Percentiles rank a stretch among this genome's conserved stretches.
Conservation (phyloP, 2,797 vertebrate genomes). For the Ptychobarbus kaznakovi region DNA sequence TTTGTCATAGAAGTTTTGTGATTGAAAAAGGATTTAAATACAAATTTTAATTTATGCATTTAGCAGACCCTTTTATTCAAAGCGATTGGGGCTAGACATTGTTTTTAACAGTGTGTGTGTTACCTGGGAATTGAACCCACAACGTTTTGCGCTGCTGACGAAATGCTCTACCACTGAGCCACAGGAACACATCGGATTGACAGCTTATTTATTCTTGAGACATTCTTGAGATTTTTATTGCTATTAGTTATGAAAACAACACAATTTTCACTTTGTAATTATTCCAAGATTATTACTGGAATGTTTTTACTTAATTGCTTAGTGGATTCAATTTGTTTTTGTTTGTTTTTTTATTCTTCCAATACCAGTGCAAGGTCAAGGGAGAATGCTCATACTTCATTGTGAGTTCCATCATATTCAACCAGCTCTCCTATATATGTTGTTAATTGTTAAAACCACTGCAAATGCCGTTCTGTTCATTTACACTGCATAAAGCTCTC, state of each 20-base stretch:
- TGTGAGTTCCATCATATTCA: constrained; percentile 9
- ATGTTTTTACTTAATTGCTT: not conserved
- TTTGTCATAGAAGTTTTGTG: not conserved
- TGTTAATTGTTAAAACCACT: not conserved
- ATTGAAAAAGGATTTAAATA: not conserved
- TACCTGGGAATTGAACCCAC: too few species aligned
- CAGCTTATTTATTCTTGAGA: not conserved
- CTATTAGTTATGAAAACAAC: not conserved
- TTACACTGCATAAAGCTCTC: not conserved
- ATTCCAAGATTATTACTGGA: not conserved
- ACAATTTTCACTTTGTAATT: not conserved
- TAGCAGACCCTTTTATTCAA: too few species aligned
- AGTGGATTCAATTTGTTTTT: not conserved
- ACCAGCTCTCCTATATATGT: not conserved
- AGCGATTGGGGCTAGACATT: too few species aligned
- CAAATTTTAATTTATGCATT: too few species aligned
- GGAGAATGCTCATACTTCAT: not conserved
- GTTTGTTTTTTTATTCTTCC: not conserved
- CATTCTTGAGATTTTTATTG: not conserved
- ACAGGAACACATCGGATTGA: not conserved
- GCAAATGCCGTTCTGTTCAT: constrained; percentile 4
- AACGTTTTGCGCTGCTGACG: too few species aligned
- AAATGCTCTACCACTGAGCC: too few species aligned
- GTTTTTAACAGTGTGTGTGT: too few species aligned
- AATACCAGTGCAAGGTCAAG: not conserved